Evolutionary conservation across 2,888 invertebrate species (phyloP).

Genomic region (Cyclophora albipunctata): DNA sequence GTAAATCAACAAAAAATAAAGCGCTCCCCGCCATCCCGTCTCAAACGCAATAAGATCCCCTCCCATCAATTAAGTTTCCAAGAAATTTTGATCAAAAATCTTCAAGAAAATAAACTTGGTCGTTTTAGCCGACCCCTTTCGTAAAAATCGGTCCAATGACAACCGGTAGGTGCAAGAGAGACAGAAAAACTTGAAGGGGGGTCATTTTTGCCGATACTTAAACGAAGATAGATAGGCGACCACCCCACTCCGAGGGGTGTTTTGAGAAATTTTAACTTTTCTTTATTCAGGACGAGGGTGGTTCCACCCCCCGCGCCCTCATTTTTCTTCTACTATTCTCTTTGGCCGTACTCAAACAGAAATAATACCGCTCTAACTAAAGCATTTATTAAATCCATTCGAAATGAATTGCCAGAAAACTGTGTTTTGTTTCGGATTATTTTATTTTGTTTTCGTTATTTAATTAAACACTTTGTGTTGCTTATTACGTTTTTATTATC

Average conservation of each 20-base stretch:
- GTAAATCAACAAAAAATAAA: too few species aligned
- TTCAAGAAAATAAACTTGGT: slow-evolving; percentile 22
- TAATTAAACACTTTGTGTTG: slow-evolving; percentile 8
- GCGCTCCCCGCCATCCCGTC: too few species aligned
- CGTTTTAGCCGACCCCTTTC: slow-evolving; percentile 25
- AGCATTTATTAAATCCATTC: slow-evolving; percentile 72
- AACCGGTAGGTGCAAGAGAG: slow-evolving; percentile 44
- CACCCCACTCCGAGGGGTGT: slow-evolving; percentile 42
- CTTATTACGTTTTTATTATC: background rate
- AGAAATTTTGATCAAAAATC: background rate
- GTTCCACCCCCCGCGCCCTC: slow-evolving; percentile 18
- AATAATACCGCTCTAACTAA: slow-evolving; percentile 58
- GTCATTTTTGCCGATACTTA: slow-evolving; percentile 73
- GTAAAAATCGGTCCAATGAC: slow-evolving; percentile 59
- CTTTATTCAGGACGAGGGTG: slow-evolving; percentile 59
- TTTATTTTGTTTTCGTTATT: slow-evolving; percentile 20
- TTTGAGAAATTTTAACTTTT: slow-evolving; percentile 74
- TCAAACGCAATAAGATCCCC: slow-evolving; percentile 19
- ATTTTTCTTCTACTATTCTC: slow-evolving; percentile 69
- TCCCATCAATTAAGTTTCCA: slow-evolving; percentile 1
- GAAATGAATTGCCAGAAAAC: slow-evolving; percentile 59
- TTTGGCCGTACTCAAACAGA: slow-evolving; percentile 68
- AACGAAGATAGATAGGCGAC: slow-evolving; percentile 69
- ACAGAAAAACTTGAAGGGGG: slow-evolving; percentile 35
- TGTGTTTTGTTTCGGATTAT: slow-evolving; percentile 36